Base-by-base conservation (phyloP, 2,113 vertebrate genomes). In the Zeus faber region DNA sequence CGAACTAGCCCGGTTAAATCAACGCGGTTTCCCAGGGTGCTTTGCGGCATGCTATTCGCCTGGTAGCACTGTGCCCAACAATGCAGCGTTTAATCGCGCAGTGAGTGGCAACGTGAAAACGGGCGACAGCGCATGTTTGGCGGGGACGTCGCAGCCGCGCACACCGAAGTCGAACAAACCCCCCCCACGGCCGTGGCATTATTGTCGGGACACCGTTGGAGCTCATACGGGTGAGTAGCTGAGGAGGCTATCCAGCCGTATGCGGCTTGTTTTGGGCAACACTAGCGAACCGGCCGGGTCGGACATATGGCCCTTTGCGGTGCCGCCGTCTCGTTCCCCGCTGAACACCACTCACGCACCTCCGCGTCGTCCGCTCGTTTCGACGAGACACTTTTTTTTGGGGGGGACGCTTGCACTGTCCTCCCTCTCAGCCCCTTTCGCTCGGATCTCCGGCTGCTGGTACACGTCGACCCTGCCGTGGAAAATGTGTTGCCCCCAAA, bases 1-100 rank as follows among this genome's bases (percentile, higher is more conserved):
- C 27, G 27, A 4, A 5, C 27, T 2, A 5, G 1, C 21, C 8
- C 50, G 0, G n/a, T 23, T 7, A 16, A 17, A 3, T 6, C 16
- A 35, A 61, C 68, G 31, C 33, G 5, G 44, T 77, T 77, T 82
- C 88, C 88, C 88, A 85, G n/a, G 70, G 76, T 85, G 67, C 87
- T 21, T 58, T 54, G 70, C 76, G 21, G 66, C 55, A 41, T 57
- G 59, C 74, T 73, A 77, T 81, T 85, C 75, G 81, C 79, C 58
- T 80, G 56, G 79, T 67, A 58, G 75, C 60, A 56, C 71, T 78
- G 44, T 26, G 27, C 51, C 47, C 77, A 81, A 86, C 85, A 79
- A 84, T 90, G 84, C 83, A 83, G 79, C 62, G 70, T 79, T 84
- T 79, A 81, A 81, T 83, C 79, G 72, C 64, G 70, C 73, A 57